A percentile compares a stretch with the other conserved stretches of the same genome.
Conservation (phyloP, 2,888 invertebrate genomes). For the Heterodera filipjevi region DNA sequence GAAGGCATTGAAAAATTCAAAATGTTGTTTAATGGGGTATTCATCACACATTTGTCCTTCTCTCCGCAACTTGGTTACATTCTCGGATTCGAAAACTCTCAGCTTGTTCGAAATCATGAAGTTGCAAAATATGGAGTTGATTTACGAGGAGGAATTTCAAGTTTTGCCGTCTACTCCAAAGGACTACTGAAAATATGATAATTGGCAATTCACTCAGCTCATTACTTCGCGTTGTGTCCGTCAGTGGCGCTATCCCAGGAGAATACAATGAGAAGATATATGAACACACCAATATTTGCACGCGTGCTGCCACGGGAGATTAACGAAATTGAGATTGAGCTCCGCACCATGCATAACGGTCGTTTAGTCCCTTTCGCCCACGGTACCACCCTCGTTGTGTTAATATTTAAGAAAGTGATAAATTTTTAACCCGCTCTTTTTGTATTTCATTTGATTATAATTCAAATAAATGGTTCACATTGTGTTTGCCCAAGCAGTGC, state of each 20-base stretch:
- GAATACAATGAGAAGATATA: conserved; percentile 31
- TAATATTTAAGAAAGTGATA: conserved; percentile 25
- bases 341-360: conserved; percentile 12
- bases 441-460: not conserved
- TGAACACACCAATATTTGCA: conserved; percentile 25
- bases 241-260: conserved; percentile 27
- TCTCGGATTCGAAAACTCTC: conserved; percentile 14
- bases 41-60: not conserved
- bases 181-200: conserved; percentile 24
- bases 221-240: conserved; percentile 20
- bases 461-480: conserved; percentile 26
- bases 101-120: not conserved
- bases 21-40: not conserved
- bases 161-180: conserved; percentile 12
- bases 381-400: conserved; percentile 9
- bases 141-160: conserved; percentile 20
- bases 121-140: conserved; percentile 22
- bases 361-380: conserved; percentile 3
- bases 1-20: not conserved
- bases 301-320: conserved; percentile 25
- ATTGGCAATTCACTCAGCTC: conserved; percentile 18
- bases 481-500: conserved; percentile 25
- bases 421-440: conserved; percentile 10
- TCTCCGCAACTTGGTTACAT: conserved; percentile 16
- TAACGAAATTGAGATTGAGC: conserved; percentile 26